Evolutionary conservation across 1,140 invertebrate genomes (phyloP).

Genomic region (Brachionus asplanchnoidis): DNA sequence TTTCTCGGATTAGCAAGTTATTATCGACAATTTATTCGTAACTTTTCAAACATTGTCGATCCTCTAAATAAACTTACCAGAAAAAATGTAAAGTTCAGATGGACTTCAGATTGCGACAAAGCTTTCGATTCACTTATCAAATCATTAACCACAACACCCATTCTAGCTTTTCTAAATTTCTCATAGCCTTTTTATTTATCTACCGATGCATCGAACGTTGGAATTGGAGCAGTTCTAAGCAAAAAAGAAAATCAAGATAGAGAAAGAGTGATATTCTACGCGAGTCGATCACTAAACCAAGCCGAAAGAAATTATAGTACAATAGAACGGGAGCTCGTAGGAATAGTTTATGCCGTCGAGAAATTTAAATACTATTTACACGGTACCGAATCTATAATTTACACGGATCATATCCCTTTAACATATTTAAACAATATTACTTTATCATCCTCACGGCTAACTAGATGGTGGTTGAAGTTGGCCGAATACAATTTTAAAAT

Average conservation of each 20-base stretch:
- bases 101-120: constrained; percentile 43
- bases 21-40: constrained; percentile 47
- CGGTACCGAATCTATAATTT: too few relatives aligned
- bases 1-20: constrained; percentile 49
- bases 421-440: background rate
- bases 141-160: background rate
- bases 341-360: too few relatives aligned
- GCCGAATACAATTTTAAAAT: background rate
- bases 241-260: background rate
- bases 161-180: constrained; percentile 1
- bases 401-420: too few relatives aligned
- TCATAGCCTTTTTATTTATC: background rate
- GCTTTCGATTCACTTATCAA: constrained; percentile 48
- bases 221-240: constrained; percentile 24
- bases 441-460: background rate
- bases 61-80: constrained; percentile 49
- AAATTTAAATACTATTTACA: too few relatives aligned
- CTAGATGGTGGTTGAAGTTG: background rate
- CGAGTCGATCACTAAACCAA: constrained; percentile 30
- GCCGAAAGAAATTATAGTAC: background rate
- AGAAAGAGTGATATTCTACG: background rate
- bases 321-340: background rate
- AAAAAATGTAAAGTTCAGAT: constrained; percentile 42
- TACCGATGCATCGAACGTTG: constrained; percentile 33
- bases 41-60: constrained; percentile 46